Conservation (phyloP, 1,140 invertebrate species). For the Scaptodrosophila lebanonensis region DNA sequence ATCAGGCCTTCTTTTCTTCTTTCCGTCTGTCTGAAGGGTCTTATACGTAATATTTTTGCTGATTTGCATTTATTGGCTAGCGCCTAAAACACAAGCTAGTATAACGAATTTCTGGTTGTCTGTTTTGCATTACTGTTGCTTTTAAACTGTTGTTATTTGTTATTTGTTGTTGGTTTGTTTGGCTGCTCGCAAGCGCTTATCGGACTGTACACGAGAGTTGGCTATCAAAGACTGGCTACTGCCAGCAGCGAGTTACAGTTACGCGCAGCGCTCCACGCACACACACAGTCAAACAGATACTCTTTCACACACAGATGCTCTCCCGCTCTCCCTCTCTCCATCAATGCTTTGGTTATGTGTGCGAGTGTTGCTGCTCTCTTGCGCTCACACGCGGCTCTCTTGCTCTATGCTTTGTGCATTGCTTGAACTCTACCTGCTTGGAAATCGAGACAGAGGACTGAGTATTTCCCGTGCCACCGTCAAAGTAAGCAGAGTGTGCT, state of each 20-base stretch:
- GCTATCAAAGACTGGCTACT: slow-evolving; percentile 64
- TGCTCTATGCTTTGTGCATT: not conserved
- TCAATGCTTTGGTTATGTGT: slow-evolving; percentile 16
- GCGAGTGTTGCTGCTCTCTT: slow-evolving; percentile 5
- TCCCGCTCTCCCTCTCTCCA: slow-evolving; percentile 23
- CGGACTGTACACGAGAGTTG: slow-evolving; percentile 71
- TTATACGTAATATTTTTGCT: too few species aligned
- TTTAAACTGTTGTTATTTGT: slow-evolving; percentile 9
- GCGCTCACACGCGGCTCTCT: not conserved
- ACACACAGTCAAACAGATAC: slow-evolving; percentile 23
- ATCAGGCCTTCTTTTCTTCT: too few species aligned
- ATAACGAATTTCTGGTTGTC: not conserved
- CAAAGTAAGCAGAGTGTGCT: slow-evolving; percentile 29
- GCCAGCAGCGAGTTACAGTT: slow-evolving; percentile 55
- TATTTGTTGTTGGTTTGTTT: not conserved
- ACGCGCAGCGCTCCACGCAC: slow-evolving; percentile 37
- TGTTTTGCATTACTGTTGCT: not conserved
- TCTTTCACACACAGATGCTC: not conserved
- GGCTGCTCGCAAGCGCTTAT: slow-evolving; percentile 53
- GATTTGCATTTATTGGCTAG: too few species aligned
- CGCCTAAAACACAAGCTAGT: too few species aligned
- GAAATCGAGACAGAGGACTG: slow-evolving; percentile 12
- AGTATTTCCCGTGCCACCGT: slow-evolving; percentile 21
- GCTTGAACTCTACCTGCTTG: slow-evolving; percentile 23
- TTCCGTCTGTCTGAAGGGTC: too few species aligned